Evolutionary conservation across 2,797 vertebrate species (phyloP).

Genomic region (Sebastes wilsoni): DNA sequence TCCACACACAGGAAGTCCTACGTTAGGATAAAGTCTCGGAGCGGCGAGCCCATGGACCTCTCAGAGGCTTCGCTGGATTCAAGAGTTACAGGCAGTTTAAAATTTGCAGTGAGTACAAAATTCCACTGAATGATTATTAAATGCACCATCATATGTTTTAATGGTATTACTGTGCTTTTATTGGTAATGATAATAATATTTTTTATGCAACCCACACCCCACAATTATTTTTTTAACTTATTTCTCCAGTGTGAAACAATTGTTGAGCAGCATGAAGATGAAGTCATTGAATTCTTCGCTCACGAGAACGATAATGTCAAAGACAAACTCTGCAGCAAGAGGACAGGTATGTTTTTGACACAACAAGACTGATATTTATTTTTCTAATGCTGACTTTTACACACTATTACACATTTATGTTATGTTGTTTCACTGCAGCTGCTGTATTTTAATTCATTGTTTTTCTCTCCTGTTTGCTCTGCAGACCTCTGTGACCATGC

Average conservation of each 20-base stretch:
- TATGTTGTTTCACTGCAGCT: not conserved
- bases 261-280: conserved; percentile 94
- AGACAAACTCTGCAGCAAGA: conserved; percentile 95
- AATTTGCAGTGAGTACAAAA: conserved; percentile 87
- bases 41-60: conserved; percentile 86
- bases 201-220: not conserved
- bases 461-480: conserved; percentile 6
- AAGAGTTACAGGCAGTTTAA: conserved; percentile 88
- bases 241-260: conserved; percentile 93
- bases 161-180: not conserved
- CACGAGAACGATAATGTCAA: conserved; percentile 92
- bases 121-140: not conserved
- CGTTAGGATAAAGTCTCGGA: conserved; percentile 84
- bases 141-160: not conserved
- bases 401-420: not conserved
- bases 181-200: not conserved
- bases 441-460: not conserved
- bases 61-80: conserved; percentile 87
- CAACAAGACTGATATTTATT: not conserved
- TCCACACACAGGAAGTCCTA: conserved; percentile 89
- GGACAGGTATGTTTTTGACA: conserved; percentile 85
- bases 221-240: not conserved
- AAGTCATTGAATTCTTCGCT: conserved; percentile 94
- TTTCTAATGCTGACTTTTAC: not conserved
- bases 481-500: conserved; percentile 96